Evolutionary conservation across 2,113 vertebrate genomes (phyloP).

Genomic region (Microcebus jonahi): DNA sequence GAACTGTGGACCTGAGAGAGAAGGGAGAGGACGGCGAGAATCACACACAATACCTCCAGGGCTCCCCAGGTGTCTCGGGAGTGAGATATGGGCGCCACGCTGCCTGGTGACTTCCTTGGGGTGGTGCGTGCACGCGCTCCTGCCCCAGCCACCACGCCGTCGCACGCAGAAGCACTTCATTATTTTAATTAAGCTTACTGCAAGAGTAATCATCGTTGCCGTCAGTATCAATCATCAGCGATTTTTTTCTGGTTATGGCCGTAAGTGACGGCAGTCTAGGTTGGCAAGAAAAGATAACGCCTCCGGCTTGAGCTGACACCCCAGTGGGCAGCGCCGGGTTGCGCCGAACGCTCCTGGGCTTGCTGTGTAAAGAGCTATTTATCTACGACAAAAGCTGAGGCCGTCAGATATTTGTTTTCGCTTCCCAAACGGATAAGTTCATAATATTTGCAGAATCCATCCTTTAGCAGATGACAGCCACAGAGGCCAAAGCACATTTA

Average conservation of each 20-base stretch:
- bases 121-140: slow-evolving; percentile 85
- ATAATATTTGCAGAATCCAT: slow-evolving; percentile 82
- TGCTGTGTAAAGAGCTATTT: slow-evolving; percentile 86
- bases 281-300: slow-evolving; percentile 90
- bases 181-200: slow-evolving; percentile 97
- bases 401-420: slow-evolving; percentile 84
- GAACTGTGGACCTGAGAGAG: background rate
- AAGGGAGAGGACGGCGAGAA: background rate
- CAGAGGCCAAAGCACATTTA: slow-evolving; percentile 69
- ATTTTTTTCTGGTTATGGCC: slow-evolving; percentile 87
- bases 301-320: slow-evolving; percentile 84
- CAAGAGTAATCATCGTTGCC: slow-evolving; percentile 94
- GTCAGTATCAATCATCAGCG: slow-evolving; percentile 91
- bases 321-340: slow-evolving; percentile 84
- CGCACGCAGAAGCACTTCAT: slow-evolving; percentile 88
- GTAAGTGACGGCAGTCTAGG: slow-evolving; percentile 83
- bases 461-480: slow-evolving; percentile 79
- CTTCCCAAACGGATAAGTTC: slow-evolving; percentile 83
- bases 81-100: slow-evolving; percentile 87
- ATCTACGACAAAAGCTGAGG: slow-evolving; percentile 89
- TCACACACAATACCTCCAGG: slow-evolving; percentile 61
- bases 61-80: slow-evolving; percentile 81
- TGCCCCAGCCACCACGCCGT: slow-evolving; percentile 80
- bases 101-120: slow-evolving; percentile 79
- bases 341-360: slow-evolving; percentile 86